phyloP scores from a whole-genome alignment of 2,888 invertebrate species.

The Hyles lineata region DNA sequence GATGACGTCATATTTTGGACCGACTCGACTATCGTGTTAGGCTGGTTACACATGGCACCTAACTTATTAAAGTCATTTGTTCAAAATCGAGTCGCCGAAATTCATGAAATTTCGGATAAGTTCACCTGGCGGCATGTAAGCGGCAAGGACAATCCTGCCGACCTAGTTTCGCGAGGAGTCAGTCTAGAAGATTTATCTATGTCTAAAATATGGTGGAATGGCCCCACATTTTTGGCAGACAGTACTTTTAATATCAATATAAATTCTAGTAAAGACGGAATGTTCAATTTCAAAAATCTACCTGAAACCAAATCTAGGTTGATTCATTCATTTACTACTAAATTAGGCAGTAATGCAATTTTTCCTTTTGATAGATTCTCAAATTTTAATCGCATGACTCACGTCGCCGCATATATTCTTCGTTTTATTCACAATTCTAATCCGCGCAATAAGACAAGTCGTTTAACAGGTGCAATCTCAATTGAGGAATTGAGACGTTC shows the following conservation, averaged over 20 bases:
- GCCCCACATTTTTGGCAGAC: background rate
- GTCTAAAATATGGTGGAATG: background rate
- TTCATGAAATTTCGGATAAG: slow-evolving; percentile 20
- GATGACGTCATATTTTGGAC: slow-evolving; percentile 28
- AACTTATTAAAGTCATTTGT: slow-evolving; percentile 28
- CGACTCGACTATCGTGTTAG: slow-evolving; percentile 29
- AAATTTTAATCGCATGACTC: background rate
- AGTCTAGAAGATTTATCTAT: background rate
- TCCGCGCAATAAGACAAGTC: background rate
- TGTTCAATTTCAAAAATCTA: background rate
- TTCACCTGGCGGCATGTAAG: slow-evolving; percentile 15
- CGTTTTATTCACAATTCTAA: background rate
- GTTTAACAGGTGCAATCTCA: background rate
- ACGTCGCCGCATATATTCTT: background rate
- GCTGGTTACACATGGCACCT: slow-evolving; percentile 30
- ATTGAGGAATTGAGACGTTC: background rate
- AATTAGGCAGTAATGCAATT: too few relatives aligned
- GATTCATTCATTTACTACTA: too few relatives aligned
- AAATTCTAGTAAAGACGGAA: background rate
- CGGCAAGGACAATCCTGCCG: slow-evolving; percentile 15
- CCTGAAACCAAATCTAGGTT: too few relatives aligned
- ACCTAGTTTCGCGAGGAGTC: background rate
- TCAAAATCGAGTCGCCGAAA: slow-evolving; percentile 28
- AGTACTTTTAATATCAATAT: background rate
- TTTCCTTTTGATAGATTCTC: slow-evolving; percentile 1